Evolutionary conservation across 2,113 vertebrate species (phyloP).

Genomic region (Crotalus horridus): DNA sequence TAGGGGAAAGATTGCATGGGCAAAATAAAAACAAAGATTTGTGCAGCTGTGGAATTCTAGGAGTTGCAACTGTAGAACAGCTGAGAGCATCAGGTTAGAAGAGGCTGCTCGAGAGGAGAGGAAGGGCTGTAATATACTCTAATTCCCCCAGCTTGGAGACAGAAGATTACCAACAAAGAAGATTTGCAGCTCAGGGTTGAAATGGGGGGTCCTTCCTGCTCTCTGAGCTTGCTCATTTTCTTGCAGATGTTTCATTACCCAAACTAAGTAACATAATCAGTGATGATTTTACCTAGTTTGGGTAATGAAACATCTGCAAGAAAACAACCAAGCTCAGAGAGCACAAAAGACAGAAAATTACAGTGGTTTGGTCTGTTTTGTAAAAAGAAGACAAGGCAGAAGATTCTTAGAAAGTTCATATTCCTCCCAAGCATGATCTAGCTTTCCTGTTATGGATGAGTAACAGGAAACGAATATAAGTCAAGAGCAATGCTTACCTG

Average conservation of each 20-base stretch:
- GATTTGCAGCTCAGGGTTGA: background rate
- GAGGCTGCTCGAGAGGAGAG: background rate
- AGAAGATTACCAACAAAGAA: too few relatives aligned
- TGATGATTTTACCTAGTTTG: background rate
- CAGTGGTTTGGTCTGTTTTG: background rate
- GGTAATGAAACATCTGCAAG: background rate
- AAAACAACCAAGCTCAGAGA: background rate
- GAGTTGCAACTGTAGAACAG: background rate
- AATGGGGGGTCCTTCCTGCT: background rate
- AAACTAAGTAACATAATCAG: background rate
- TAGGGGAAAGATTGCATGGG: rapidly evolving
- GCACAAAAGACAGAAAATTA: background rate
- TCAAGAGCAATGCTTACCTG: conserved; percentile 70
- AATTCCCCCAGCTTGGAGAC: background rate
- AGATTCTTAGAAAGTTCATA: background rate
- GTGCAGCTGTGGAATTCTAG: background rate
- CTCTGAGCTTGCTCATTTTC: background rate
- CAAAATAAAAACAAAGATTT: background rate
- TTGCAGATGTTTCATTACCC: background rate
- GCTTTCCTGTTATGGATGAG: background rate
- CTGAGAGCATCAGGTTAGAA: background rate
- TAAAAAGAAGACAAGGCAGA: background rate
- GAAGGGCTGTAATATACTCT: background rate
- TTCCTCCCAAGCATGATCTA: background rate
- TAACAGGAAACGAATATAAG: background rate